phyloP scores from a whole-genome alignment of 64 coral and sea anemone genomes.

The Actinia tenebrosa region DNA sequence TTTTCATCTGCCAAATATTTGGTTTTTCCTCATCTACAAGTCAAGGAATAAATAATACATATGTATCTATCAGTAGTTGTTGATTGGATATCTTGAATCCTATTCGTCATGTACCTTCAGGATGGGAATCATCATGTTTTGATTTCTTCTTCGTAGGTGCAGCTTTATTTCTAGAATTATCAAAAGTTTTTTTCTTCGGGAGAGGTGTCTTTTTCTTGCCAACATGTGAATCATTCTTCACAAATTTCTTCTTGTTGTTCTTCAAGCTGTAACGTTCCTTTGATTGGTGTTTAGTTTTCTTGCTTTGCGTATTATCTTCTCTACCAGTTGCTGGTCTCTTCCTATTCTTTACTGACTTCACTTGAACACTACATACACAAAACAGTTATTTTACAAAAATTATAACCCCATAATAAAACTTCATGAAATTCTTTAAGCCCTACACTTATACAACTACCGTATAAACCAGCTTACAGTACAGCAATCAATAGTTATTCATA shows the following conservation, averaged over 20 bases:
- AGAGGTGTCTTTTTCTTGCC: conserved; percentile 18
- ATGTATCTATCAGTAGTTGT: not conserved
- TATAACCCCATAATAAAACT: not conserved
- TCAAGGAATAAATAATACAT: not conserved
- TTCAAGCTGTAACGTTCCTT: not conserved
- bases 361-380: not conserved
- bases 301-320: not conserved
- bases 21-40: conserved; percentile 59
- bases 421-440: not conserved
- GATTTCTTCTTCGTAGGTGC: not conserved
- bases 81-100: not conserved
- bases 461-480: not conserved
- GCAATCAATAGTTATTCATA: not conserved
- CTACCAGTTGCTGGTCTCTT: not conserved
- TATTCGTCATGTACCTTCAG: not conserved
- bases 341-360: not conserved
- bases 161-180: not conserved
- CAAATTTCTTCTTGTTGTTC: not conserved
- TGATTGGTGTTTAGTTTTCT: not conserved
- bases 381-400: not conserved
- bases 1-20: conserved; percentile 92
- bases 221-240: not conserved
- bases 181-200: conserved; percentile 13
- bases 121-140: not conserved
- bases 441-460: not conserved